These are phyloP conservation scores for Acanthaster planci DNA, from an alignment of 35 echinoderm and acorn worm species.

Conservation along the genomic window DNA sequence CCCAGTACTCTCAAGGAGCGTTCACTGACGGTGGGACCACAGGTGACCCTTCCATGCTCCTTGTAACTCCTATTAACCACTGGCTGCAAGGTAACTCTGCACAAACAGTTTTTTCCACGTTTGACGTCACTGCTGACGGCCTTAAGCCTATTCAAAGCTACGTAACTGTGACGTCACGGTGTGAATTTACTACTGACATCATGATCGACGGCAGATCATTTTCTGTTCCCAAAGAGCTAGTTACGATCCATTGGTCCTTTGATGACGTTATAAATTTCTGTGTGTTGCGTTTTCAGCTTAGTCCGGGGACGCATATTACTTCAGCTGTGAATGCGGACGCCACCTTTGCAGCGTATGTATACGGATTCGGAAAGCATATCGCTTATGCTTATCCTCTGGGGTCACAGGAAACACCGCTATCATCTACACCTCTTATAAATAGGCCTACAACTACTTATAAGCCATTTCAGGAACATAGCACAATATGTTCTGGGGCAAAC, in stretches of 20 bases:
- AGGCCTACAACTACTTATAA: too few species aligned
- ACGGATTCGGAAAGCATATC: background rate
- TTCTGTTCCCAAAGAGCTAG: background rate
- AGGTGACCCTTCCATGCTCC: conserved; percentile 88
- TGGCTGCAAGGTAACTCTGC: conserved; percentile 32
- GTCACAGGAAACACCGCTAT: too few species aligned
- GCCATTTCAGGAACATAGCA: too few species aligned
- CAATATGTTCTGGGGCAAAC: too few species aligned
- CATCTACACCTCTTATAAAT: too few species aligned
- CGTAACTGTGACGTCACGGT: conserved; percentile 4
- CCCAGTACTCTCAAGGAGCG: conserved; percentile 85
- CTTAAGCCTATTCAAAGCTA: background rate
- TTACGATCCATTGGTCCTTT: background rate
- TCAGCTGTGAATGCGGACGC: background rate
- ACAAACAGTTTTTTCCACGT: background rate
- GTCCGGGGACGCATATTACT: background rate
- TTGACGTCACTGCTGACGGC: background rate
- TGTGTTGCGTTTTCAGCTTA: background rate
- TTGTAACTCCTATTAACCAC: conserved; percentile 78
- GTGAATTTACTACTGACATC: background rate
- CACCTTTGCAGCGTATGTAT: background rate
- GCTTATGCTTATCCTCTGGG: background rate
- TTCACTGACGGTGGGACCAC: conserved; percentile 38
- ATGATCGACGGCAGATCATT: background rate
- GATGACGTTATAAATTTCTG: background rate